Base-by-base conservation (phyloP, 2,113 vertebrate species). In the Trematocara variabile region DNA sequence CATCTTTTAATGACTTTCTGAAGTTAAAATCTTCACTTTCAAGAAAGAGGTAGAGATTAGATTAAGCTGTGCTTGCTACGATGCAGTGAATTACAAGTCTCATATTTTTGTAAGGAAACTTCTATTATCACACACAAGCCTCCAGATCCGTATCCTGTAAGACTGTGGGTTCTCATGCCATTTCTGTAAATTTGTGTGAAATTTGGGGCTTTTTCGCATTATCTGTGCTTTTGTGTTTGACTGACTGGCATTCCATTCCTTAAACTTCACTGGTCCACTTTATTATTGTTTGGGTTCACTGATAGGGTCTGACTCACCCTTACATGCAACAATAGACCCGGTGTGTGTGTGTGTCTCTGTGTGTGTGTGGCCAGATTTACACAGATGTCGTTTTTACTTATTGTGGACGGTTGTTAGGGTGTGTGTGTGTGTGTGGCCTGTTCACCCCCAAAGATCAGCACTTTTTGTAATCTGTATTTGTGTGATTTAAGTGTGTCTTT, bases 281-380 rank as follows among this genome's bases (percentile, higher is more conserved):
- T 91, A 73, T 94, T 92, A 90, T 90, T 92, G 92, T 91, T 92
- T 91, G 50, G 82, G 50, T 86, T 92, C 82, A 82, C 58, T 58
- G 93, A 93, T 90, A 81, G 86, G 55, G 82, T 83, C 78, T 92
- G 87, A 92, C 73, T 91, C 90, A 92, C 63, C 86, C 90, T 34
- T 73, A 68, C 33, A 78, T 56, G 33, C 88, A 91, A 91, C 88
- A 89, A 91, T 84, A 81, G 70, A 44, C 63, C 14, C 1, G 1
- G 84, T 86, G 70, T 70, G 58, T 58, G 28, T 37, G 63, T 33
- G 18, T 55, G 5, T 30, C 2, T 30, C 60, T 77, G 82, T 86
- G 87, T 86, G 87, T 86, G 86, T 88, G 87, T 86, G 86, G 88
- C 88, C 88, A 53, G 56, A 87, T 70, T 77, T 46, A 87, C 77